phyloP scores from a whole-genome alignment of 2,113 vertebrate genomes.

The Sinocyclocheilus maitianheensis region DNA sequence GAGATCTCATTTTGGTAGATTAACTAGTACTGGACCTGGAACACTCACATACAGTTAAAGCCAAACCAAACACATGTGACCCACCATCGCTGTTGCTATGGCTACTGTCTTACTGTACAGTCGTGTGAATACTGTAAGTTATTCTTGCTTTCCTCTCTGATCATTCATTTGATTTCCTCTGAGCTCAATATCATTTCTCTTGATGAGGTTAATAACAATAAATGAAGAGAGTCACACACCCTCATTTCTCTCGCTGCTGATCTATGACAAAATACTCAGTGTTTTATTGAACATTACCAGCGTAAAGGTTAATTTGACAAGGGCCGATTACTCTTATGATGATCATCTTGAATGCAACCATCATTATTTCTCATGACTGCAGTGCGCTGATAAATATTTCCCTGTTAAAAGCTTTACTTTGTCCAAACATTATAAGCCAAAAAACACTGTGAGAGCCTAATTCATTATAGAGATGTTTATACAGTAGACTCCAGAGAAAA shows the following conservation, averaged over 20 bases:
- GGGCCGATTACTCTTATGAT: conserved; percentile 52
- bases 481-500: neutral
- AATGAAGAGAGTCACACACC: conserved; percentile 34
- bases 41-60: neutral
- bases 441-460: neutral
- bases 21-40: neutral
- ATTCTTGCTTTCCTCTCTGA: neutral
- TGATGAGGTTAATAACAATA: conserved; percentile 54
- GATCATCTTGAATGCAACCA: conserved; percentile 41
- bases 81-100: neutral
- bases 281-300: conserved; percentile 41
- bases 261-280: conserved; percentile 47
- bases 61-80: neutral
- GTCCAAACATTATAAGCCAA: conserved; percentile 58
- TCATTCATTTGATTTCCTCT: conserved; percentile 18
- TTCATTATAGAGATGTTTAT: conserved; percentile 61
- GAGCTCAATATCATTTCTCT: conserved; percentile 8
- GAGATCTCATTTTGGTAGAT: neutral
- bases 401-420: conserved; percentile 27
- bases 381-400: conserved; percentile 10
- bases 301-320: conserved; percentile 49
- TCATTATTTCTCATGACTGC: conserved; percentile 40
- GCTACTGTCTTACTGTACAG: neutral
- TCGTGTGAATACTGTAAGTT: neutral
- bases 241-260: conserved; percentile 45